phyloP scores from a whole-genome alignment of 2,888 invertebrate genomes.

The Megastigmus dorsalis region DNA sequence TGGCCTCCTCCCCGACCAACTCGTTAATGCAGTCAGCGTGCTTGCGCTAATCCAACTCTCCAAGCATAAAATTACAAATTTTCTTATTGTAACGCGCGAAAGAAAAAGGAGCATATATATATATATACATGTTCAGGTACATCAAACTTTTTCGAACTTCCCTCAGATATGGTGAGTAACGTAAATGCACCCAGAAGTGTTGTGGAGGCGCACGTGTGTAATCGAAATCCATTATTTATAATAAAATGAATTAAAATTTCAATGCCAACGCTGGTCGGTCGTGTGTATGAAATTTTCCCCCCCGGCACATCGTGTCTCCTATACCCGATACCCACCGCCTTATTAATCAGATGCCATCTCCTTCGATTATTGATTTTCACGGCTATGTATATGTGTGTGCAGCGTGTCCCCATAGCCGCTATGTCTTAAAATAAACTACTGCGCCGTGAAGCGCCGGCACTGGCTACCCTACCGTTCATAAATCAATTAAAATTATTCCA shows the following conservation, averaged over 20 bases:
- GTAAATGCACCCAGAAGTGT: too few relatives aligned
- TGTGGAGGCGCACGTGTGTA: background rate
- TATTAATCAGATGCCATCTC: conserved; percentile 25
- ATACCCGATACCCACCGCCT: too few relatives aligned
- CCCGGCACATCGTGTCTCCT: background rate
- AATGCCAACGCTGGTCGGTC: background rate
- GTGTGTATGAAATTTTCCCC: background rate
- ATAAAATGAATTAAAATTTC: conserved; percentile 6
- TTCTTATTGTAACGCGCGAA: too few relatives aligned
- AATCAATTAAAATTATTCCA: conserved; percentile 5
- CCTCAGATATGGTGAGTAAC: background rate
- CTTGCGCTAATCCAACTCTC: too few relatives aligned
- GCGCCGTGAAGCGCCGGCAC: background rate
- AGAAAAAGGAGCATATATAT: background rate
- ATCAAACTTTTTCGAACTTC: too few relatives aligned
- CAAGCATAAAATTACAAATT: too few relatives aligned
- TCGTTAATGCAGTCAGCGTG: background rate
- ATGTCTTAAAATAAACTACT: conserved; percentile 32
- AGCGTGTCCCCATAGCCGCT: background rate
- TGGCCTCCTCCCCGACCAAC: background rate
- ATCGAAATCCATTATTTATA: conserved; percentile 9
- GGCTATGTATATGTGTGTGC: too few relatives aligned
- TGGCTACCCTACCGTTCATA: background rate
- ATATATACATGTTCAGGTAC: too few relatives aligned
- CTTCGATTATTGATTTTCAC: conserved; percentile 37